Base-by-base conservation (phyloP, 2,113 vertebrate genomes). In the Onychorhynchus coronatus region DNA sequence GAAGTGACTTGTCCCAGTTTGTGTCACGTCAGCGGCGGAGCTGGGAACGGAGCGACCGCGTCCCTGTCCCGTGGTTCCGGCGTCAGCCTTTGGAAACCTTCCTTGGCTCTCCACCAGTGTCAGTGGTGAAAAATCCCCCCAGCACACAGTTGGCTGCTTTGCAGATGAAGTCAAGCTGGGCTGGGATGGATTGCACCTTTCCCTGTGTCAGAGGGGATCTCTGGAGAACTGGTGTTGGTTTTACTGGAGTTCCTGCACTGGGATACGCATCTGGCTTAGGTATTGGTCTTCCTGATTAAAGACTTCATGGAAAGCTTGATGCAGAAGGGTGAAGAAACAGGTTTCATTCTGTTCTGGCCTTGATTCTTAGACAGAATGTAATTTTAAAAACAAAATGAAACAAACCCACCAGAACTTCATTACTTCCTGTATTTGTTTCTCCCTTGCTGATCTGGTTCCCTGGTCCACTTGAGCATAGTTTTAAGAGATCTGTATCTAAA, bases 381-480 rank as follows among this genome's bases (percentile, higher is more conserved):
- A 27, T 41, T 52, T 24, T 20, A 30, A 33, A 21, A 2, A 18
- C 31, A 18, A 18, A 31, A 18, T 8, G 15, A 61, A 55, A 30
- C 11, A 44, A 53, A n/a, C 1, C 49, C 27, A 6, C 6, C 9
- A 73, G 25, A 52, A 35, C 50, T 76, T 52, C 50, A 8, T 58
- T 58, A 15, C 8, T 82, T 81, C 30, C 22, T 63, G 0, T 17
- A 25, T 75, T 84, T 76, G 62, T 49, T 79, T 52, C 31, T 68
- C 53, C n/a, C 41, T 55, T 81, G 47, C 47, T 97, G 90, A 58
- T 98, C 98, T 89, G 94, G 85, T 74, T 98, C 98, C 53, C 95
- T 90, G 72, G 94, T 98, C 98, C 98, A 96, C 93, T 98, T 98
- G 91, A 97, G 98, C 98, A 95, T 97, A 33, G 97, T 98, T 96